Base-by-base conservation (phyloP, 2,888 invertebrate species). In the Heterodera filipjevi region DNA sequence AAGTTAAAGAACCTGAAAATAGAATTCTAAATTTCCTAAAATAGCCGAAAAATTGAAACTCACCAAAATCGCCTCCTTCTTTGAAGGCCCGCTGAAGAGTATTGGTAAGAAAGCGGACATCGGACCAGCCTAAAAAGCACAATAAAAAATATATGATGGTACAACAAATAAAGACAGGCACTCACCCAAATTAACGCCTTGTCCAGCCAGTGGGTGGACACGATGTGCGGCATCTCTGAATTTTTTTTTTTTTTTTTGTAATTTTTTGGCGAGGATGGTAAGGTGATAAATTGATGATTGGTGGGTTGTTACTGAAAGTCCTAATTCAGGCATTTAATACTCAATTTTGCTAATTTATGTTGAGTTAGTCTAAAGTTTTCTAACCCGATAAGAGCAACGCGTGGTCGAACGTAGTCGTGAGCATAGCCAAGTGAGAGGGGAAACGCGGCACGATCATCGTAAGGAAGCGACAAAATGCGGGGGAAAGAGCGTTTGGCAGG, bases 161-260 rank as follows among this genome's bases (percentile, higher is more conserved):
- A 22, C 16, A 3, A n/a, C n/a, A n/a, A 46, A n/a, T 27, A n/a
- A 73, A n/a, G n/a, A n/a, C n/a, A n/a, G n/a, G n/a, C 10, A 27
- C 59, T 8, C 64, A 75, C 64, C 66, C 16, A 53, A 35, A 39
- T 77, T 64, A 33, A 59, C 72, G 32, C 72, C 79, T 91, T 97
- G 97, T 0, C 98, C 98, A 59, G 98, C 98, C 83, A 99, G 90
- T 0, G 98, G 98, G 90, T 99, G 98, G 32, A 98, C 92, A 83
- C 95, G 92, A 86, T 92, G 92, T 16, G 92, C 92, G 44, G 92
- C 91, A 89, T 92, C 92, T 16, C 91, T 97, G 94, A 94, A 66
- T 82, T 75, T 77, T 27, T 30, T 19, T n/a, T 33, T n/a, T 22
- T 22, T 3, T 39, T 16, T 2, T 1, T 32, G n/a, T 30, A 39